A percentile compares a stretch with the other conserved stretches of the same genome.
Conservation (phyloP, 1,140 invertebrate species). For the Drosophila kurseongensis region DNA sequence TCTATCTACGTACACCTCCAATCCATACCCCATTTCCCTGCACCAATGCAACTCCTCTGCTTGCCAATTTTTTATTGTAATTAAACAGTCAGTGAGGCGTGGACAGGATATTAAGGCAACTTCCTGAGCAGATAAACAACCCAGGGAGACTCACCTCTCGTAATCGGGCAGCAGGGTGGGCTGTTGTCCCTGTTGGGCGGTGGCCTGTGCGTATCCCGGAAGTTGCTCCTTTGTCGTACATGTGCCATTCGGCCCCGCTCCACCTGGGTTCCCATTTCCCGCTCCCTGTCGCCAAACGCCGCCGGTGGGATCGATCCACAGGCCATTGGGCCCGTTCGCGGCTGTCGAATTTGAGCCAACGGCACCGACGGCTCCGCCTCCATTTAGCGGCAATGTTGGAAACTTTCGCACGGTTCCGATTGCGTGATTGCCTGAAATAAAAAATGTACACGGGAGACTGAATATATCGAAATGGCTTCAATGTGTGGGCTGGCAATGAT, state of each 20-base stretch:
- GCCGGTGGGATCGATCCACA: slow-evolving; percentile 84
- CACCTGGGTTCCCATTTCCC: slow-evolving; percentile 6
- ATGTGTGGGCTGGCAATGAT: slow-evolving; percentile 48
- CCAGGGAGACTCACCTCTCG: slow-evolving; percentile 76
- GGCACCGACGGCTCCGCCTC: slow-evolving; percentile 44
- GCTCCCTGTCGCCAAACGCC: slow-evolving; percentile 76
- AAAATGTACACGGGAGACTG: slow-evolving; percentile 41
- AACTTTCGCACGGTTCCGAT: slow-evolving; percentile 85
- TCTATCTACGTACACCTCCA: background rate
- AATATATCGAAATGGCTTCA: slow-evolving; percentile 50
- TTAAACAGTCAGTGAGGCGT: slow-evolving; percentile 74
- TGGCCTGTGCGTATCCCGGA: slow-evolving; percentile 84
- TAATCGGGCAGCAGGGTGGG: slow-evolving; percentile 80
- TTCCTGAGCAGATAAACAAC: slow-evolving; percentile 72
- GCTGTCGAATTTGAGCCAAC: slow-evolving; percentile 55
- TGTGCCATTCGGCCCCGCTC: slow-evolving; percentile 18
- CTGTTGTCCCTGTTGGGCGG: slow-evolving; percentile 63
- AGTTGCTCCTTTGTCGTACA: slow-evolving; percentile 83
- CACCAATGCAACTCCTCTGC: slow-evolving; percentile 46
- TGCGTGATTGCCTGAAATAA: slow-evolving; percentile 85
- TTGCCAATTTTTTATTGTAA: slow-evolving; percentile 71
- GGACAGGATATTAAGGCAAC: slow-evolving; percentile 79
- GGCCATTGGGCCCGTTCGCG: slow-evolving; percentile 56
- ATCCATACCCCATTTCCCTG: background rate
- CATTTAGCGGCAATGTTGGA: slow-evolving; percentile 84